phyloP scores from a whole-genome alignment of 2,888 invertebrate species.

The Ariolimax columbianus region DNA sequence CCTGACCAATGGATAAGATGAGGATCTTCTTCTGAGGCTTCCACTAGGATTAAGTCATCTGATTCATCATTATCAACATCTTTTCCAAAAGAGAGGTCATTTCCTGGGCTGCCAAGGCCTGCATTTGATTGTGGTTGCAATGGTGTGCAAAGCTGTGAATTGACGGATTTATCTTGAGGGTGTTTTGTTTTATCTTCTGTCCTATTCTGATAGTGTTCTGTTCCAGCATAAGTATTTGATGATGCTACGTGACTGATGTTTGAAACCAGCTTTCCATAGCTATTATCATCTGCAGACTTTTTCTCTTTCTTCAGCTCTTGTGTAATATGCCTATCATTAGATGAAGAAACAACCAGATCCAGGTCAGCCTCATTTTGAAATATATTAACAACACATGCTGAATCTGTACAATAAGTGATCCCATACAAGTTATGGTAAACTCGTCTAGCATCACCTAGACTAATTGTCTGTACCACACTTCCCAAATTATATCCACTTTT shows the following conservation, averaged over 20 bases:
- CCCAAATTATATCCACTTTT: slow-evolving; percentile 27
- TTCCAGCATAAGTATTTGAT: neutral
- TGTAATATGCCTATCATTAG: neutral
- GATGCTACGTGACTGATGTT: too few relatives aligned
- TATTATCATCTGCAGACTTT: slow-evolving; percentile 21
- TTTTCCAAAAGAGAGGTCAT: neutral
- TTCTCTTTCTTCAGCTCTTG: slow-evolving; percentile 42
- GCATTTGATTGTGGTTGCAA: neutral
- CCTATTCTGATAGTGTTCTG: neutral
- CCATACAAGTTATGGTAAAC: slow-evolving; percentile 49
- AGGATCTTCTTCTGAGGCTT: slow-evolving; percentile 40
- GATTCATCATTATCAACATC: slow-evolving; percentile 5
- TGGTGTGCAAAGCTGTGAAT: neutral
- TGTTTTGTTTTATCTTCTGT: neutral
- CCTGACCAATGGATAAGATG: slow-evolving; percentile 25
- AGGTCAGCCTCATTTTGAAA: slow-evolving; percentile 28
- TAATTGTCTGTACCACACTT: slow-evolving; percentile 37
- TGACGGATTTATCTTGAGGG: neutral
- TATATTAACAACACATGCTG: slow-evolving; percentile 37
- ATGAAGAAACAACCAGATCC: neutral
- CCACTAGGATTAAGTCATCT: slow-evolving; percentile 29
- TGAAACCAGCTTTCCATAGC: neutral
- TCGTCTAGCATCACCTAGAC: slow-evolving; percentile 42
- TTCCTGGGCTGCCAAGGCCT: neutral
- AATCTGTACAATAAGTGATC: slow-evolving; percentile 33